Percentiles rank a stretch among this genome's conserved stretches.
phyloP scores from a whole-genome alignment of 2,888 invertebrate genomes.

The Miltochrista miniata region DNA sequence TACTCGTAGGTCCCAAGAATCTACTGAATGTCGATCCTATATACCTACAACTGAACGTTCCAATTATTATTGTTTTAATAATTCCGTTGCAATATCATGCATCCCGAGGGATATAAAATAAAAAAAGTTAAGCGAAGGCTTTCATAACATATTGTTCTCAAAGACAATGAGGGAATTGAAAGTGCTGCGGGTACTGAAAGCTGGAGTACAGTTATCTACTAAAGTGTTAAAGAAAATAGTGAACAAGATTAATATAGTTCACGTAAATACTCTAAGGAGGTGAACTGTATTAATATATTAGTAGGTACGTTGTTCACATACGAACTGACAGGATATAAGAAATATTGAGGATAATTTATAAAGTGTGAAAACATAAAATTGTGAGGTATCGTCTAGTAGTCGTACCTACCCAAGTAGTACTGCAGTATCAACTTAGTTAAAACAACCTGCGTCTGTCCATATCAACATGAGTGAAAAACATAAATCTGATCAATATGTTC shows the following conservation, averaged over 20 bases:
- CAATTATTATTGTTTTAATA: not conserved
- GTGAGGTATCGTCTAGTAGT: too few relatives aligned
- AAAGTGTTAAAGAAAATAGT: constrained; percentile 11
- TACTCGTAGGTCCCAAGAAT: too few relatives aligned
- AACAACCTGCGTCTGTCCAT: too few relatives aligned
- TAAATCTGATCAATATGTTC: too few relatives aligned
- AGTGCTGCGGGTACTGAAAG: constrained; percentile 31
- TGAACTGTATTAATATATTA: not conserved
- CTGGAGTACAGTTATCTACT: constrained; percentile 13
- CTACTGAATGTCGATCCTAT: too few relatives aligned
- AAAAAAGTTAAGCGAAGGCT: constrained; percentile 19
- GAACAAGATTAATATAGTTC: too few relatives aligned
- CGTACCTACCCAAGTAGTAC: too few relatives aligned
- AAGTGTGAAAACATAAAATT: too few relatives aligned
- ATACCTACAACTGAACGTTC: too few relatives aligned
- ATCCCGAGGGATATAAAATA: constrained; percentile 4
- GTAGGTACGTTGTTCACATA: not conserved
- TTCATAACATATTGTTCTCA: constrained; percentile 49
- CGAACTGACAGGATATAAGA: not conserved
- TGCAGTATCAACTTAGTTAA: too few relatives aligned
- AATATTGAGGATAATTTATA: too few relatives aligned
- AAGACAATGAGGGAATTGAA: constrained; percentile 57
- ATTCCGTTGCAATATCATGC: not conserved
- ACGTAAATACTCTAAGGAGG: not conserved
- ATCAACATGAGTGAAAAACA: too few relatives aligned